Percentiles rank a stretch among this genome's conserved stretches.
Evolutionary conservation across 2,113 vertebrate genomes (phyloP).

Genomic region (Oncorhynchus keta): DNA sequence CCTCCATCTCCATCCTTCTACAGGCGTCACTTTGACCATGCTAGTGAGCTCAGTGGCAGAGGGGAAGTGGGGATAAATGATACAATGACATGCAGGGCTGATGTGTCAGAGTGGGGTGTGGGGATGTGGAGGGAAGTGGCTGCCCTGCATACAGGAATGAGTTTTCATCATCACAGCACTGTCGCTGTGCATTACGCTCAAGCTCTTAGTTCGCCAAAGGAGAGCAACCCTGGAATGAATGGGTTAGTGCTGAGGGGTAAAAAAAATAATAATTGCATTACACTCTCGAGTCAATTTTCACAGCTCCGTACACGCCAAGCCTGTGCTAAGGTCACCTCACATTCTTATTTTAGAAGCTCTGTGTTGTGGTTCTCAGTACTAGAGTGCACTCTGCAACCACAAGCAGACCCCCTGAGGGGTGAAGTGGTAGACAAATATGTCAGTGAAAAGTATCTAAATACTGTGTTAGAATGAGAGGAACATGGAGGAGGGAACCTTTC

Average conservation of each 20-base stretch:
- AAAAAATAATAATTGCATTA: conserved; percentile 68
- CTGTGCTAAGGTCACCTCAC: conserved; percentile 56
- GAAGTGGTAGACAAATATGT: conserved; percentile 3
- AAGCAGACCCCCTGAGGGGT: not conserved
- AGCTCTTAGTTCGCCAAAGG: conserved; percentile 67
- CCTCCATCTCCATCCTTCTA: conserved; percentile 49
- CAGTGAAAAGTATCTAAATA: conserved; percentile 12
- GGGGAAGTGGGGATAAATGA: conserved; percentile 50
- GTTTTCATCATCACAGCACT: conserved; percentile 74
- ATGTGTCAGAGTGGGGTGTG: conserved; percentile 49
- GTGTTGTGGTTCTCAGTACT: conserved; percentile 38
- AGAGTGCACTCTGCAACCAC: conserved; percentile 10
- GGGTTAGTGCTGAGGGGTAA: conserved; percentile 72
- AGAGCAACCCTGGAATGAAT: conserved; percentile 75
- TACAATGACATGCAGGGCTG: conserved; percentile 64
- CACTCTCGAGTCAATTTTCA: conserved; percentile 70
- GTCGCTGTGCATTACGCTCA: conserved; percentile 75
- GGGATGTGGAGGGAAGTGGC: conserved; percentile 42
- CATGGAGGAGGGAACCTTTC: no score
- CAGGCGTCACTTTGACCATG: conserved; percentile 47
- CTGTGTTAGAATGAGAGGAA: not conserved
- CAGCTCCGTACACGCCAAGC: conserved; percentile 65
- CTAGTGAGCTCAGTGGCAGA: conserved; percentile 38
- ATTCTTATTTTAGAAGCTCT: conserved; percentile 52
- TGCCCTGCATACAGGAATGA: conserved; percentile 71